Base-by-base conservation (phyloP, 2,797 vertebrate genomes). In the Neoniphon sammara region DNA sequence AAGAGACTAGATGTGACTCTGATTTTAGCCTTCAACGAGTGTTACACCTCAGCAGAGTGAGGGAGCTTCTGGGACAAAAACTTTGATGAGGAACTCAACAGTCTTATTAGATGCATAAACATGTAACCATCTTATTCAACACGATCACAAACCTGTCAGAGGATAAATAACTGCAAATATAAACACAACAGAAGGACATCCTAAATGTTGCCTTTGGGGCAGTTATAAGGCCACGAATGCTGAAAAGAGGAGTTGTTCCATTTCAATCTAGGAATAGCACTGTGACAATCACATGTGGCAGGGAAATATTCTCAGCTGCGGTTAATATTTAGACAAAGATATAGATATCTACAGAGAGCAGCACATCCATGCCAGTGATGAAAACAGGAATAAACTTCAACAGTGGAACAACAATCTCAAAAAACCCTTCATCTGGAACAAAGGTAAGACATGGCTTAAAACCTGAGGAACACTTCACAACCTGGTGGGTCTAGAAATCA, bases 391-490 rank as follows among this genome's bases (percentile, higher is more conserved):
- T 58, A 75, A 70, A 77, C 72, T 68, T 56, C 69, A 58, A 81
- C 73, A 73, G 66, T 77, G 68, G 75, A 76, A 76, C 71, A 70
- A 83, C 58, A 50, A 82, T 59, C 73, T 86, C 71, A 66, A 80
- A 84, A 27, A 88, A 81, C 53, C 78, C 86, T 86, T 89, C 82
- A 88, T 85, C 77, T 88, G 77, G 74, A 78, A 91, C 66, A 58
- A 82, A 87, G 70, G 83, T 85, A 86, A 60, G 47, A 86, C 84
- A 84, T 87, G 85, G 89, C 80, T 86, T 80, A 82, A 91, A 84
- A 91, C 90, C 91, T 91, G 91, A 92, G 90, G 87, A 91, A 91
- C 81, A 85, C 87, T 85, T 79, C 85, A 80, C 87, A 78, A 80
- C 67, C 74, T 79, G 66, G 64, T 53, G 78, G 67, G 34, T 80